phyloP scores from a whole-genome alignment of 64 coral and sea anemone species.

The Montipora efflorescens region DNA sequence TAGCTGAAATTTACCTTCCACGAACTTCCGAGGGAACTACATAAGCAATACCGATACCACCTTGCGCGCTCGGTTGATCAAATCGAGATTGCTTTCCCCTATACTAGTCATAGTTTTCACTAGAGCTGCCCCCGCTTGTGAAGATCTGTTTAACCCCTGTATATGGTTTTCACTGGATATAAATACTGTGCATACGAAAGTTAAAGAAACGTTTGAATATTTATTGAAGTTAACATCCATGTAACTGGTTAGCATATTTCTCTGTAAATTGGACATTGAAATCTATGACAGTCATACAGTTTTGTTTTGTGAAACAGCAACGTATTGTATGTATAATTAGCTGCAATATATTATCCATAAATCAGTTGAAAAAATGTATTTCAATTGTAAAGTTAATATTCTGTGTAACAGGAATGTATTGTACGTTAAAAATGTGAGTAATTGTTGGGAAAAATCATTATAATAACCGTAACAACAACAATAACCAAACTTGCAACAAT shows the following conservation, averaged over 20 bases:
- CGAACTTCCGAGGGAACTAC: too few relatives aligned
- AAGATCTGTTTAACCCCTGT: slow-evolving; percentile 55
- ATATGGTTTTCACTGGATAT: slow-evolving; percentile 59
- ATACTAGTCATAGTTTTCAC: too few relatives aligned
- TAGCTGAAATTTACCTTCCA: too few relatives aligned
- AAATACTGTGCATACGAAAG: slow-evolving; percentile 64
- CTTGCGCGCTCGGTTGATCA: too few relatives aligned
- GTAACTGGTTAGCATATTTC: slow-evolving; percentile 63
- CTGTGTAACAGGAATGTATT: slow-evolving; percentile 24
- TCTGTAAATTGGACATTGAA: slow-evolving; percentile 75
- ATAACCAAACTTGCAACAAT: slow-evolving; percentile 62
- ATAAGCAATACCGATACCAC: too few relatives aligned
- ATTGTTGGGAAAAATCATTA: too few relatives aligned
- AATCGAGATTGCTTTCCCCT: too few relatives aligned
- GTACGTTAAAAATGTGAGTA: slow-evolving; percentile 45
- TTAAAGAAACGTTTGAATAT: slow-evolving; percentile 73
- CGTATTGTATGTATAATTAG: slow-evolving; percentile 26
- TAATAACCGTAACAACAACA: slow-evolving; percentile 55
- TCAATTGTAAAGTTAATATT: not conserved
- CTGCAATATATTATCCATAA: slow-evolving; percentile 1
- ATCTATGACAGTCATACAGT: slow-evolving; percentile 64
- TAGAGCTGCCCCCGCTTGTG: not conserved
- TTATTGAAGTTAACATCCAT: slow-evolving; percentile 78
- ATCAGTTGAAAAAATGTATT: not conserved
- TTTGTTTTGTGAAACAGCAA: slow-evolving; percentile 68